Conservation (phyloP, 2,888 invertebrate genomes). For the Drosophila prostipennis region DNA sequence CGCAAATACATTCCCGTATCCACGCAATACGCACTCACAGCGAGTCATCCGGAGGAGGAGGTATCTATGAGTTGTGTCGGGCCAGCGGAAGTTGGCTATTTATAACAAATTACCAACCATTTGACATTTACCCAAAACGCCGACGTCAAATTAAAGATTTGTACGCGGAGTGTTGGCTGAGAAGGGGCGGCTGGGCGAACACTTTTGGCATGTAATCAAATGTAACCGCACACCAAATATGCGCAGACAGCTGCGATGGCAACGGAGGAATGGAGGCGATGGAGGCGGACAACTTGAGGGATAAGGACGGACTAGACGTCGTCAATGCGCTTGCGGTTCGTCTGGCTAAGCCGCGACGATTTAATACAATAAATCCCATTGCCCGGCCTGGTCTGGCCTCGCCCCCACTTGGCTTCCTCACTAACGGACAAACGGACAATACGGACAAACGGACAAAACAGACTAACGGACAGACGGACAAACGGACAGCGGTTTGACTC, state of each 20-base stretch:
- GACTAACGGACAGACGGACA: slow-evolving; percentile 6
- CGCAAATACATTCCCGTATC: slow-evolving; percentile 59
- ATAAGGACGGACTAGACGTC: slow-evolving; percentile 12
- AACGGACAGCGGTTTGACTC: slow-evolving; percentile 18
- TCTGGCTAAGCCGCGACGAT: slow-evolving; percentile 53
- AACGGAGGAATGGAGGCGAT: neutral
- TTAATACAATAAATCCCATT: slow-evolving; percentile 65
- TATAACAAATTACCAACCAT: slow-evolving; percentile 78
- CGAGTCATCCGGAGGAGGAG: slow-evolving; percentile 4
- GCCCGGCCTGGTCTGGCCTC: slow-evolving; percentile 8
- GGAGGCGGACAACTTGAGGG: neutral
- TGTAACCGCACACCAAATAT: slow-evolving; percentile 77
- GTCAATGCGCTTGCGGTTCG: slow-evolving; percentile 39
- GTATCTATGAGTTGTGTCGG: slow-evolving; percentile 39
- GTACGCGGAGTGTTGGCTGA: slow-evolving; percentile 3
- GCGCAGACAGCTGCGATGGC: slow-evolving; percentile 53
- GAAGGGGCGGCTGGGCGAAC: slow-evolving; percentile 35
- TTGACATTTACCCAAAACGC: slow-evolving; percentile 69
- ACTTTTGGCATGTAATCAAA: slow-evolving; percentile 74
- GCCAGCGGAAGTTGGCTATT: slow-evolving; percentile 76
- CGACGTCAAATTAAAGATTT: slow-evolving; percentile 49
- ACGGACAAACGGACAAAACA: neutral
- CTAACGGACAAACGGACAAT: neutral
- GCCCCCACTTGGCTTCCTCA: slow-evolving; percentile 16
- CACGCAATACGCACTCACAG: slow-evolving; percentile 18